A percentile compares a stretch with the other conserved stretches of the same genome.
These are phyloP conservation scores for Drosophila ambigua DNA, from an alignment of 1,140 invertebrate species.

Conservation along the genomic window DNA sequence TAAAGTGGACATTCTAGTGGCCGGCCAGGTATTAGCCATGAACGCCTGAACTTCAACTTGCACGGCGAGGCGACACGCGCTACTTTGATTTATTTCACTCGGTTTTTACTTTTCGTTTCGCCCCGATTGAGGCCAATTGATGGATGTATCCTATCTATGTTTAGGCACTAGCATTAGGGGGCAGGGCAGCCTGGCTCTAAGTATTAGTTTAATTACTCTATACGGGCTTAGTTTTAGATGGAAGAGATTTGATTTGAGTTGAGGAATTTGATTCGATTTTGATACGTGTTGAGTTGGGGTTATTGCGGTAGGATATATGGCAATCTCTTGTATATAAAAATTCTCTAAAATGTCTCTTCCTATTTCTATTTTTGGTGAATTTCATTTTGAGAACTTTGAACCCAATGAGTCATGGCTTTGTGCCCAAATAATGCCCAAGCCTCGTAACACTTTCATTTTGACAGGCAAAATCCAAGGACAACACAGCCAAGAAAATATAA, in stretches of 20 bases:
- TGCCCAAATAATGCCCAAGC: constrained; percentile 28
- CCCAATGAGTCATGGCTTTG: constrained; percentile 21
- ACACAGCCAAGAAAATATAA: constrained; percentile 36
- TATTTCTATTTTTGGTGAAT: background rate
- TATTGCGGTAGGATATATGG: no score
- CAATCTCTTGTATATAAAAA: no score
- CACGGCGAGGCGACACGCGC: constrained; percentile 34
- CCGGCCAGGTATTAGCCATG: constrained; percentile 58
- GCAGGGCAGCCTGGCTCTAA: constrained; percentile 23
- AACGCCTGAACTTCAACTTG: constrained; percentile 73
- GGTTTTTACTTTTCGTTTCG: constrained; percentile 20
- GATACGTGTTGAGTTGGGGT: background rate
- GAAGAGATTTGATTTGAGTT: constrained; percentile 17
- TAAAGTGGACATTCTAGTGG: constrained; percentile 75
- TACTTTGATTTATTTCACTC: constrained; percentile 39
- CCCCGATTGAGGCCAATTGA: constrained; percentile 46
- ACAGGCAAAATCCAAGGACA: constrained; percentile 71
- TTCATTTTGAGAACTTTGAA: constrained; percentile 6
- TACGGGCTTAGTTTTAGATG: constrained; percentile 45
- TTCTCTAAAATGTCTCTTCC: no score
- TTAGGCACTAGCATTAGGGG: constrained; percentile 19
- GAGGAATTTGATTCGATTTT: background rate
- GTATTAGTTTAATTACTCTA: constrained; percentile 31
- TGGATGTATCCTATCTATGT: constrained; percentile 61
- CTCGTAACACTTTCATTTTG: constrained; percentile 57